Base-by-base conservation (phyloP, 2,113 vertebrate genomes). In the Colistium nudipinnis region DNA sequence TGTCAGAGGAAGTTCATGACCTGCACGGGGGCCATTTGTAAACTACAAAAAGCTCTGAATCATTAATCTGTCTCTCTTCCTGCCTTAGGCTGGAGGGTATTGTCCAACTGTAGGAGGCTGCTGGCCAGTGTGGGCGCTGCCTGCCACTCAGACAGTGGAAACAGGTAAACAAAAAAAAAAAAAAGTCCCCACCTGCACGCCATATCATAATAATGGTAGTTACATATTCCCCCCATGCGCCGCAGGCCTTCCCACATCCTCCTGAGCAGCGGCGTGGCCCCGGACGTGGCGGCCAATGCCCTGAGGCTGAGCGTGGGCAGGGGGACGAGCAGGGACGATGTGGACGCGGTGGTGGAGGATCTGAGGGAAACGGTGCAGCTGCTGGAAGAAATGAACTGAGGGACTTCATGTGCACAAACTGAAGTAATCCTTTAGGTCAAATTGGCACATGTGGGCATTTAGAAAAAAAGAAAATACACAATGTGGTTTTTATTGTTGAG, bases 111-210 rank as follows among this genome's bases (percentile, higher is more conserved):
- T 78, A 92, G 44, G 78, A 92, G 6, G 2, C 92, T 99, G 68
- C 87, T 95, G 17, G 97, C 97, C 81, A 98, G 98, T 0, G 94
- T 98, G 0, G 98, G 98, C 0, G 95, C 98, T 1, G 95, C 97
- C 25, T 99, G 98, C 92, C 98, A 99, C 88, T 96, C 97, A 1
- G 93, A 95, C 82, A 90, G 90, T 0, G 92, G 86, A 24, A 93
- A 97, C 84, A 88, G 90, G 97, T 98, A 83, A 91, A 65, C 38
- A 3, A 93, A 97, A 84, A 88, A 89, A 97, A 98, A 83, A 91
- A 65, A 31, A 3, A 62, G 38, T 12, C 7, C 6, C 38, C 14
- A 28, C 53, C 52, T n/a, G 25, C 39, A 47, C 1, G 25, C 11
- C 31, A 49, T 20, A 4, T 4, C 7, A 4, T 35, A 48, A 57